A percentile compares a stretch with the other conserved stretches of the same genome.
Conservation (phyloP, 2,797 vertebrate genomes). For the Oryzias sinensis region DNA sequence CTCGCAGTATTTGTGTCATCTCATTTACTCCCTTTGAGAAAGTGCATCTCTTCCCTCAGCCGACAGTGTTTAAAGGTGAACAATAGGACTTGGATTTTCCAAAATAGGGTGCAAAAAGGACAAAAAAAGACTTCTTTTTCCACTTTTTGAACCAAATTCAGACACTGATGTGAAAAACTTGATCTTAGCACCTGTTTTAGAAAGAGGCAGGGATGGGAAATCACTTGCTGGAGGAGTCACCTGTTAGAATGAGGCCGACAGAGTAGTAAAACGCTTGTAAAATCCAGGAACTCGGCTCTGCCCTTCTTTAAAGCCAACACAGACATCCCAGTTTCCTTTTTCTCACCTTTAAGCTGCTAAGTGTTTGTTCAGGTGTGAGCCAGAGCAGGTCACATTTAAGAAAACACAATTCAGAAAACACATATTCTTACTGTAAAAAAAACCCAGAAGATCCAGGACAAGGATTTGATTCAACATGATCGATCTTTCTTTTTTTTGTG, state of each 20-base stretch:
- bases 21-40: neutral
- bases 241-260: constrained; percentile 34
- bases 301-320: constrained; percentile 3
- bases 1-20: constrained; percentile 1
- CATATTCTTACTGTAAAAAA: no score
- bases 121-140: neutral
- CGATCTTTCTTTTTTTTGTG: no score
- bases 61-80: no score
- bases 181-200: constrained; percentile 51
- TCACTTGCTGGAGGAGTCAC: constrained; percentile 45
- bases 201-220: constrained; percentile 43
- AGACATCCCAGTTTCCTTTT: no score
- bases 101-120: no score
- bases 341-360: no score
- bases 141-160: constrained; percentile 11
- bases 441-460: no score
- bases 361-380: no score
- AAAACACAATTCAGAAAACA: no score
- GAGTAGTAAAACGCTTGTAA: constrained; percentile 30
- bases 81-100: no score
- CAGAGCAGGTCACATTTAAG: no score
- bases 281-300: constrained; percentile 25
- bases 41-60: neutral
- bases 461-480: no score
- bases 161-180: constrained; percentile 14